Evolutionary conservation across 2,888 invertebrate genomes (phyloP).

Genomic region (Tenthredo notha): DNA sequence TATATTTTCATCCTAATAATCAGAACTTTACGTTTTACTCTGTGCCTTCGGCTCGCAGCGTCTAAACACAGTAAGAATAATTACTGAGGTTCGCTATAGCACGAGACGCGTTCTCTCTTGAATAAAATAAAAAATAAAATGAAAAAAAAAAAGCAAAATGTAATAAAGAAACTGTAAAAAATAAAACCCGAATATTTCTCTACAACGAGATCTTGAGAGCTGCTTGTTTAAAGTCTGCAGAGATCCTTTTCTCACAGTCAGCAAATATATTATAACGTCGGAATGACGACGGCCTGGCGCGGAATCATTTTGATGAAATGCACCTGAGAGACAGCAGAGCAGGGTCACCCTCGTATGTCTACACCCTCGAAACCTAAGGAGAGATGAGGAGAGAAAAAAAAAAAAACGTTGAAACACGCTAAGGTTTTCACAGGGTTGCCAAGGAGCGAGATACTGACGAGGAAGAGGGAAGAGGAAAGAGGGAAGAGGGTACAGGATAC

Average conservation of each 20-base stretch:
- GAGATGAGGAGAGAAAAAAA: slow-evolving; percentile 5
- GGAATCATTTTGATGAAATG: slow-evolving; percentile 46
- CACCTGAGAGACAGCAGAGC: slow-evolving; percentile 35
- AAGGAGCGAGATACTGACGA: neutral
- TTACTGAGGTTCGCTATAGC: neutral
- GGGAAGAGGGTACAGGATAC: neutral
- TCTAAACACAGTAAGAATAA: slow-evolving; percentile 34
- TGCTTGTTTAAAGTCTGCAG: slow-evolving; percentile 35
- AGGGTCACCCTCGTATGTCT: slow-evolving; percentile 35
- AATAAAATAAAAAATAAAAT: neutral
- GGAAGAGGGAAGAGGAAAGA: neutral
- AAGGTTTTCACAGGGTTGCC: slow-evolving; percentile 4
- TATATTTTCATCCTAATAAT: slow-evolving; percentile 11
- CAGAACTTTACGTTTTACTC: slow-evolving; percentile 16
- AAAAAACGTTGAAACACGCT: neutral
- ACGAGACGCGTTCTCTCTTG: neutral
- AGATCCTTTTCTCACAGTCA: slow-evolving; percentile 15
- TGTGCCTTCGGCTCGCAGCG: neutral
- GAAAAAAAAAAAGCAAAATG: neutral
- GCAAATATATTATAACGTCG: slow-evolving; percentile 44
- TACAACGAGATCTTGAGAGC: neutral
- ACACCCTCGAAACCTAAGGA: neutral
- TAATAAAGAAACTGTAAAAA: slow-evolving; percentile 30
- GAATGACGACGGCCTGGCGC: slow-evolving; percentile 5
- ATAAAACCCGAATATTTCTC: neutral